A percentile compares a stretch with the other conserved stretches of the same genome.
phyloP scores from a whole-genome alignment of 2,113 vertebrate genomes.

The Brachionichthys hirsutus region DNA sequence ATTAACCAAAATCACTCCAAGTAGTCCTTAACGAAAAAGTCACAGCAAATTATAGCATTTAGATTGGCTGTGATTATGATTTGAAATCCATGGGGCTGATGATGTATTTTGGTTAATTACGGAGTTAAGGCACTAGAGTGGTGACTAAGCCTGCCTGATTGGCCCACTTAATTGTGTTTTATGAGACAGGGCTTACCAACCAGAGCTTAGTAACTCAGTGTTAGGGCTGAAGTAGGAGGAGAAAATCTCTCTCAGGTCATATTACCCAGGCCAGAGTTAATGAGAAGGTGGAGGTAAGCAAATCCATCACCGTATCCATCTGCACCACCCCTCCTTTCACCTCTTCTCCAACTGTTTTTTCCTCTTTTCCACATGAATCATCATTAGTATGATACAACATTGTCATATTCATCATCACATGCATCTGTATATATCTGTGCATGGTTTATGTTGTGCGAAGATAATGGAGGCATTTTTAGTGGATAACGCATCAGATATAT shows the following conservation, averaged over 20 bases:
- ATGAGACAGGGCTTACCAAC: conserved; percentile 71
- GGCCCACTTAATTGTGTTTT: conserved; percentile 82
- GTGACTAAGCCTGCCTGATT: conserved; percentile 81
- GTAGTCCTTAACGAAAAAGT: conserved; percentile 73
- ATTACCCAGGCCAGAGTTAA: conserved; percentile 76
- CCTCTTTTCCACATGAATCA: conserved; percentile 54
- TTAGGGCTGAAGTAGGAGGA: conserved; percentile 73
- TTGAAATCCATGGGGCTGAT: conserved; percentile 75
- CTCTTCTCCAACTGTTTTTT: conserved; percentile 45
- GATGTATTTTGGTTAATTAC: conserved; percentile 83
- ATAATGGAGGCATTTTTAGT: neutral
- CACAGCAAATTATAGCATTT: conserved; percentile 70
- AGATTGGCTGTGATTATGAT: conserved; percentile 73
- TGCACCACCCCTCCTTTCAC: conserved; percentile 64
- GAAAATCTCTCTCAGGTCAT: conserved; percentile 75
- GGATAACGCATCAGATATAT: conserved; percentile 1
- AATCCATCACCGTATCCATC: conserved; percentile 75
- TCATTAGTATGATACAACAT: conserved; percentile 37
- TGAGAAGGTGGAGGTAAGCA: conserved; percentile 79
- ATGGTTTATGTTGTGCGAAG: conserved; percentile 5
- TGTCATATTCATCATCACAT: conserved; percentile 26
- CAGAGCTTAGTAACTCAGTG: conserved; percentile 69
- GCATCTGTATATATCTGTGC: neutral
- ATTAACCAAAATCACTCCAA: conserved; percentile 63
- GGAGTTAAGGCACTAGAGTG: conserved; percentile 73